phyloP scores from a whole-genome alignment of 2,113 vertebrate species.

The Murina feae region DNA sequence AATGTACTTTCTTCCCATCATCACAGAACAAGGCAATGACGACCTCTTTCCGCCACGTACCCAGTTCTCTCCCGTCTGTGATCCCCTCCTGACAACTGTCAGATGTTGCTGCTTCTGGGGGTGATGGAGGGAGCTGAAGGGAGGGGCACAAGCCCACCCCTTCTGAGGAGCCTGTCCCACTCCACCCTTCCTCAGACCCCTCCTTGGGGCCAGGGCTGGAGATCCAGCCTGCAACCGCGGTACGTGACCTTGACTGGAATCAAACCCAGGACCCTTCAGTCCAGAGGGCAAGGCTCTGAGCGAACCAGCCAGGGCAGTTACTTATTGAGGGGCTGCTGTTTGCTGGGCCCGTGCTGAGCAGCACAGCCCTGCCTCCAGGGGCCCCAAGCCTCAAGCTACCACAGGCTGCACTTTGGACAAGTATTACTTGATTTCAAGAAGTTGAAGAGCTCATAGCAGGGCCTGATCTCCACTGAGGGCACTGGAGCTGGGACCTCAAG shows the following conservation, averaged over 20 bases:
- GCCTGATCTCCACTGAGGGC: not conserved
- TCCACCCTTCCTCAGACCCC: not conserved
- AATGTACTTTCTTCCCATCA: not conserved
- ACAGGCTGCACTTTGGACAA: not conserved
- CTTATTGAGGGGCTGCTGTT: not conserved
- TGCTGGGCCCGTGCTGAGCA: not conserved
- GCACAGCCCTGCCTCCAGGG: accelerated
- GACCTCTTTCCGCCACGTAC: accelerated
- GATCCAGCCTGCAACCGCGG: no score
- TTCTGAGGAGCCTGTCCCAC: not conserved
- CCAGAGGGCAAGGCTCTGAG: no score
- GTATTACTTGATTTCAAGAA: not conserved
- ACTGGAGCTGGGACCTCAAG: not conserved
- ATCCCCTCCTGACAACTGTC: not conserved
- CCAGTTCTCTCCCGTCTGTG: not conserved
- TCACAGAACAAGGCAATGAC: not conserved
- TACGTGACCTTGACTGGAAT: no score
- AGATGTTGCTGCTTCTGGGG: not conserved
- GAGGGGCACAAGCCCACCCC: accelerated
- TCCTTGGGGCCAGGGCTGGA: not conserved
- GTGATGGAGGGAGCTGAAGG: no score
- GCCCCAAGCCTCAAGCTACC: not conserved
- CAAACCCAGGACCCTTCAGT: no score
- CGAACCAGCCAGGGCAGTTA: no score
- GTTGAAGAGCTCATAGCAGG: not conserved